phyloP scores from a whole-genome alignment of 1,140 invertebrate species.

The Theocolax elegans region DNA sequence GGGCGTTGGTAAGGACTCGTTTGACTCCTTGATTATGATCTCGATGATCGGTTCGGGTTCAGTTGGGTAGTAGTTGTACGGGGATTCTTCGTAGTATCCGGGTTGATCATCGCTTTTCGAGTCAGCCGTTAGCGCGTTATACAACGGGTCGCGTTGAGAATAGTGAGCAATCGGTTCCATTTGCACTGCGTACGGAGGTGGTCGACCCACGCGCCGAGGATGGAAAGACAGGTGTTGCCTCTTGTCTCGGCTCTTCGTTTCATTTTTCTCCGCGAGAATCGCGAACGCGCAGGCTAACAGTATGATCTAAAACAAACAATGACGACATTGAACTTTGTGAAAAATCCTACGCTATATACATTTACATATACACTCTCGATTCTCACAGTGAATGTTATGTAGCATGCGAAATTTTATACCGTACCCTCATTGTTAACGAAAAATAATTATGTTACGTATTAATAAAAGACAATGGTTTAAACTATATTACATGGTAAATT shows the following conservation, averaged over 20 bases:
- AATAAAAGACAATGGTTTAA: too few relatives aligned
- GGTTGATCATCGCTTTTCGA: constrained; percentile 67
- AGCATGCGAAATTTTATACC: too few relatives aligned
- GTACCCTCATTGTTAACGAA: too few relatives aligned
- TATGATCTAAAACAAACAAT: constrained; percentile 52
- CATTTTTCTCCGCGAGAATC: constrained; percentile 50
- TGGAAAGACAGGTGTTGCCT: constrained; percentile 58
- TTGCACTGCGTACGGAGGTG: constrained; percentile 80
- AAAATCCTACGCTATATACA: too few relatives aligned
- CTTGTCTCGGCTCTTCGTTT: constrained; percentile 56
- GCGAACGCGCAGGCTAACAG: constrained; percentile 39
- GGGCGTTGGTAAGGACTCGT: constrained; percentile 80
- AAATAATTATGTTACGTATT: too few relatives aligned
- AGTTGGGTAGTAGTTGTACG: constrained; percentile 73
- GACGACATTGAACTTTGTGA: too few relatives aligned
- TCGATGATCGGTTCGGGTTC: constrained; percentile 90
- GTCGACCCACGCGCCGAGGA: constrained; percentile 52
- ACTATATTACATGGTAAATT: too few relatives aligned
- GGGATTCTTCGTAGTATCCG: constrained; percentile 54
- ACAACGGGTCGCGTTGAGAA: constrained; percentile 80
- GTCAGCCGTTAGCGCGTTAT: constrained; percentile 70
- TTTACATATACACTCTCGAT: background rate
- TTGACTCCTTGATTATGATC: constrained; percentile 90
- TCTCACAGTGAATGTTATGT: too few relatives aligned
- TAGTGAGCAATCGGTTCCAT: constrained; percentile 84